phyloP scores from a whole-genome alignment of 2,888 invertebrate genomes.

The Limnephilus lunatus region DNA sequence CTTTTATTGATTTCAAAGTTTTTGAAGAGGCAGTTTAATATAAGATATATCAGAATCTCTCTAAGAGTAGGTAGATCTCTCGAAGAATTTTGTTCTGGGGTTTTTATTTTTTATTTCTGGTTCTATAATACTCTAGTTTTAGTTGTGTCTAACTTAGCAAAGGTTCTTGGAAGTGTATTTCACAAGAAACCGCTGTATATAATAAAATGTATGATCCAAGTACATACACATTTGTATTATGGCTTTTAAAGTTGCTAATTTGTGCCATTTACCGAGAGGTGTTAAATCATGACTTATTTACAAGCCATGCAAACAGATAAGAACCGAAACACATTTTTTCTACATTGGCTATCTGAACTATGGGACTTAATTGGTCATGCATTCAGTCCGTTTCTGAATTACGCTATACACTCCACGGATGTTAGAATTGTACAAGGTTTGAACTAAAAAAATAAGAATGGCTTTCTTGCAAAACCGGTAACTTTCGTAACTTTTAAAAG shows the following conservation, averaged over 20 bases:
- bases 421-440: background rate
- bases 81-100: no score
- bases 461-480: background rate
- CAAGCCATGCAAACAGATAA: background rate
- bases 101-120: no score
- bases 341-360: background rate
- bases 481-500: conserved; percentile 35
- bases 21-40: background rate
- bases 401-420: background rate
- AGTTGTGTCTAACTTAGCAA: no score
- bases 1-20: background rate
- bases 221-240: background rate
- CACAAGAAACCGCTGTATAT: no score
- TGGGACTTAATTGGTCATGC: background rate
- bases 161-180: no score
- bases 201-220: no score
- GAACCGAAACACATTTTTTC: background rate
- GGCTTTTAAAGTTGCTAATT: background rate
- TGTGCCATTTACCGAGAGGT: background rate
- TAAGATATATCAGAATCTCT: background rate
- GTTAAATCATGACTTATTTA: background rate
- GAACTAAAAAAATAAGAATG: background rate
- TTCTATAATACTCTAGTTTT: no score
- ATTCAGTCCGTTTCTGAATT: background rate
- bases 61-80: no score